Conservation (phyloP, 2,888 invertebrate species). For the Branchellion lobata region DNA sequence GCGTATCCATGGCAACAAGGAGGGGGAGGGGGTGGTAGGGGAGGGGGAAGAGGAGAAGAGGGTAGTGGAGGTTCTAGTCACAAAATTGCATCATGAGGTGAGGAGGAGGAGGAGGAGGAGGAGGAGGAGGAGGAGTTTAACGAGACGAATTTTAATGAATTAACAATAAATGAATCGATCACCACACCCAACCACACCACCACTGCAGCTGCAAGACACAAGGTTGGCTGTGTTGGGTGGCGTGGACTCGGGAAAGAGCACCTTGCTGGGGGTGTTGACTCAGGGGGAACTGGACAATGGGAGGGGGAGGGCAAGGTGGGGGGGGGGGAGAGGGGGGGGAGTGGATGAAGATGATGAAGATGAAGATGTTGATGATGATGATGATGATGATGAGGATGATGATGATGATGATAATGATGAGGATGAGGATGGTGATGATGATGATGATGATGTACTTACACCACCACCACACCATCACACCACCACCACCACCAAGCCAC, state of each 20-base stretch:
- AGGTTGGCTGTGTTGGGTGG: conserved; percentile 85
- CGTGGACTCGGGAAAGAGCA: conserved; percentile 68
- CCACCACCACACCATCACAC: too few relatives aligned
- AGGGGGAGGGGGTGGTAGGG: conserved; percentile 79
- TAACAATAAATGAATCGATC: too few relatives aligned
- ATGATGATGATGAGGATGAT: background rate
- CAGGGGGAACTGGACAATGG: too few relatives aligned
- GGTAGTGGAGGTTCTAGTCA: conserved; percentile 82
- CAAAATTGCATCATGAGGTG: conserved; percentile 72
- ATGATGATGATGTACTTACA: too few relatives aligned
- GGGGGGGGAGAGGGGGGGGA: background rate
- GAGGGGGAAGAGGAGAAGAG: conserved; percentile 58
- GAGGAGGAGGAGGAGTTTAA: conserved; percentile 61
- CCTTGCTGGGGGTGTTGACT: too few relatives aligned
- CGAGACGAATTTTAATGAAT: too few relatives aligned
- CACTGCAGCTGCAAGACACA: too few relatives aligned
- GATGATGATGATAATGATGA: conserved; percentile 7
- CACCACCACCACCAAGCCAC: too few relatives aligned
- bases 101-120: conserved; percentile 90
- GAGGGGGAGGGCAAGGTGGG: background rate
- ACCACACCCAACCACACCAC: too few relatives aligned
- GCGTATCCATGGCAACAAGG: conserved; percentile 59
- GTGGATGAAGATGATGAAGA: background rate
- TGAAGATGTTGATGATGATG: background rate
- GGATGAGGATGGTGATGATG: too few relatives aligned